phyloP scores from a whole-genome alignment of 2,113 vertebrate genomes.

The Hemibagrus wyckioides region DNA sequence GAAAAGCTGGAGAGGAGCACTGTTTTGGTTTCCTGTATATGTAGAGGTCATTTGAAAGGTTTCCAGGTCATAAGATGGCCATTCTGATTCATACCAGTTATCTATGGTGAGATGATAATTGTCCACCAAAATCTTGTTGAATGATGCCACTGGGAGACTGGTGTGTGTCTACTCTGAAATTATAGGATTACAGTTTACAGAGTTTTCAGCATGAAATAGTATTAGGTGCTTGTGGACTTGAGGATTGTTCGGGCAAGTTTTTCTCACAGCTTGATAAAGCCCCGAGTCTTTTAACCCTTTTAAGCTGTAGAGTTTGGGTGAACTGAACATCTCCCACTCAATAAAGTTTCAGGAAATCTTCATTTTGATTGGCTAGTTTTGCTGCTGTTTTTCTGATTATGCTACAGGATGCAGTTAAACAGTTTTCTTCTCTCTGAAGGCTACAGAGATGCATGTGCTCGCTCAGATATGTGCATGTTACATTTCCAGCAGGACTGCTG shows the following conservation, averaged over 20 bases:
- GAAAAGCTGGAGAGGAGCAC: neutral
- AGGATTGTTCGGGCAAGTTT: constrained; percentile 35
- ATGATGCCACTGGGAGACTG: too few species aligned
- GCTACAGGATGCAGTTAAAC: neutral
- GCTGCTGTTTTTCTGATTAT: constrained; percentile 24
- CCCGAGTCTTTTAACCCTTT: neutral
- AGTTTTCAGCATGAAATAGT: neutral
- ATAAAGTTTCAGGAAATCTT: constrained; percentile 4
- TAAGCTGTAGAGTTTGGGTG: neutral
- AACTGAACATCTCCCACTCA: constrained; percentile 20
- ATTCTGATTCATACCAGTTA: neutral
- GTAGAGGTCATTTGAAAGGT: neutral
- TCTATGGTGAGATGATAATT: neutral
- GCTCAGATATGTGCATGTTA: constrained; percentile 60
- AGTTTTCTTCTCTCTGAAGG: constrained; percentile 6
- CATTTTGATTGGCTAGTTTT: constrained; percentile 2
- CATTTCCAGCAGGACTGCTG: constrained; percentile 48
- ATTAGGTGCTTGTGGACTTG: neutral
- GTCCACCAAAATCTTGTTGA: neutral
- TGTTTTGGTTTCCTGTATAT: neutral
- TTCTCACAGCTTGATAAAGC: constrained; percentile 31
- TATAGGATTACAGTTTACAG: too few species aligned
- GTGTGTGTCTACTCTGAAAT: too few species aligned
- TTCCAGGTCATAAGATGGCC: neutral
- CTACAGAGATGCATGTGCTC: neutral